Percentiles rank a stretch among this genome's conserved stretches.
Conservation (phyloP, 2,888 invertebrate species). For the Campaea margaritaria region DNA sequence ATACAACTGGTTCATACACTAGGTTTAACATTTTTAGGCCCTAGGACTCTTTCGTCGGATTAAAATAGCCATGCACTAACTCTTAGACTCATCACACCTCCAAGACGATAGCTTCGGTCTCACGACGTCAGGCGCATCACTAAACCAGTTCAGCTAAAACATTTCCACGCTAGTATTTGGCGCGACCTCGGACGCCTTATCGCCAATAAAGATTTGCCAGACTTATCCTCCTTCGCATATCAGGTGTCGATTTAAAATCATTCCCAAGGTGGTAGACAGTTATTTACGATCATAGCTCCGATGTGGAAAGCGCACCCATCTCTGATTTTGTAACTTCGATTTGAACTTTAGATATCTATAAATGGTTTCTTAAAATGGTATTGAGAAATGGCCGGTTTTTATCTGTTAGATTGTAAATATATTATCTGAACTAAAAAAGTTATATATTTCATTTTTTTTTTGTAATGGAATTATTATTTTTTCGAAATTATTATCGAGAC, state of each 20-base stretch:
- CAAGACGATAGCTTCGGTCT: conserved; percentile 21
- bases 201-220: conserved; percentile 53
- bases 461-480: not conserved
- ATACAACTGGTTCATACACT: too few relatives aligned
- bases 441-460: not conserved
- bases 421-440: too few relatives aligned
- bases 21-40: too few relatives aligned
- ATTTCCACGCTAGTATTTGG: conserved; percentile 53
- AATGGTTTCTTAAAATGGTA: conserved; percentile 21
- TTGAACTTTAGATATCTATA: conserved; percentile 25
- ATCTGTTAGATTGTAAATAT: not conserved
- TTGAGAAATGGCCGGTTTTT: conserved; percentile 7
- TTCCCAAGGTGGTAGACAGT: conserved; percentile 36
- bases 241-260: conserved; percentile 56
- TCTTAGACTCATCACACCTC: not conserved
- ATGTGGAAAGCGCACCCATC: conserved; percentile 29
- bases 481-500: not conserved
- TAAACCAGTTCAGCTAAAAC: conserved; percentile 58
- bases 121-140: conserved; percentile 45
- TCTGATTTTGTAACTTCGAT: conserved; percentile 31
- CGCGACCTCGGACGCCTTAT: conserved; percentile 60
- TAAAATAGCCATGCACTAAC: too few relatives aligned
- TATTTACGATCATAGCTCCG: conserved; percentile 25
- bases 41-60: too few relatives aligned
- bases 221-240: conserved; percentile 49